Percentiles rank a stretch among this genome's conserved stretches.
Conservation (phyloP, 2,888 invertebrate genomes). For the Amphipoea lucens region DNA sequence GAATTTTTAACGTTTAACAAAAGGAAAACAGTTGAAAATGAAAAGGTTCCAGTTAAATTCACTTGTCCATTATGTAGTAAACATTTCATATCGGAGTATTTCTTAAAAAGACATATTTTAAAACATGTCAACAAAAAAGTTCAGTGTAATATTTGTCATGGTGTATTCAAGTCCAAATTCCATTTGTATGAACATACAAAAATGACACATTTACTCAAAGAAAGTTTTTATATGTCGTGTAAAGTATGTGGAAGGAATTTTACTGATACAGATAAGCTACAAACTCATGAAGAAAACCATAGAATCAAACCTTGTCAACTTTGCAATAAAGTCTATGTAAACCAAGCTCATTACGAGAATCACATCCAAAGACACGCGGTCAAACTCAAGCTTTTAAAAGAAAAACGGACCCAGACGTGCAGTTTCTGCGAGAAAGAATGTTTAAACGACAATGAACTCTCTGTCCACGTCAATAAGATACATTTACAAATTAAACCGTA, state of each 20-base stretch:
- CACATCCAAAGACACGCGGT: conserved; percentile 80
- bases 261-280: conserved; percentile 67
- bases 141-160: conserved; percentile 74
- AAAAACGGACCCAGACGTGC: conserved; percentile 74
- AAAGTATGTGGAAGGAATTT: conserved; percentile 78
- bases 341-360: conserved; percentile 73
- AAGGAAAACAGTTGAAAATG: conserved; percentile 70
- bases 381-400: conserved; percentile 72
- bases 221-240: conserved; percentile 71
- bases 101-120: conserved; percentile 79
- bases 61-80: conserved; percentile 83
- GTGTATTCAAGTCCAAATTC: conserved; percentile 80
- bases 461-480: conserved; percentile 84
- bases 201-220: conserved; percentile 76
- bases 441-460: conserved; percentile 80
- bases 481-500: conserved; percentile 87
- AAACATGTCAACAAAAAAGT: conserved; percentile 77
- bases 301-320: conserved; percentile 74
- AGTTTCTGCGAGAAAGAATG: conserved; percentile 86
- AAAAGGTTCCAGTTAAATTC: conserved; percentile 69
- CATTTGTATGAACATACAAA: conserved; percentile 82
- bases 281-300: conserved; percentile 76
- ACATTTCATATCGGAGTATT: conserved; percentile 84
- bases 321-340: conserved; percentile 78
- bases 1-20: conserved; percentile 85